Evolutionary conservation across 2,888 invertebrate genomes (phyloP).

Genomic region (Pyrgus malvae): DNA sequence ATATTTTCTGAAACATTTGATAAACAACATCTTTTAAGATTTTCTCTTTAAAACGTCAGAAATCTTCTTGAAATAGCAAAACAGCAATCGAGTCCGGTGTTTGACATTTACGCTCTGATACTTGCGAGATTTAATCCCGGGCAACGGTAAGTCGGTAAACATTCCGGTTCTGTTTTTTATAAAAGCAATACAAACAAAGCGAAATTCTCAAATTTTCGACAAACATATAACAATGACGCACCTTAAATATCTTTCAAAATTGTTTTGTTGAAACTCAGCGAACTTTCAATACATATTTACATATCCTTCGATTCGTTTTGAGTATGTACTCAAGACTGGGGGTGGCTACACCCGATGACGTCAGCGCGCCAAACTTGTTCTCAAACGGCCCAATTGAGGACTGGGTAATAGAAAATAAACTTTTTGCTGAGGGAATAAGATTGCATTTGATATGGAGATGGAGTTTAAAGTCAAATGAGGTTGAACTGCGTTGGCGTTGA

Average conservation of each 20-base stretch:
- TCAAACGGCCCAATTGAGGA: slow-evolving; percentile 1
- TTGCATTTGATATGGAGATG: neutral
- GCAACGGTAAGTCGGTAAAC: neutral
- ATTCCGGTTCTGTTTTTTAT: slow-evolving; percentile 5
- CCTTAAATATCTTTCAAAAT: slow-evolving; percentile 10
- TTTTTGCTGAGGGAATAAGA: slow-evolving; percentile 6
- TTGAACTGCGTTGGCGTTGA: slow-evolving; percentile 31
- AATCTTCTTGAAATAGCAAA: neutral
- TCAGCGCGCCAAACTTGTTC: slow-evolving; percentile 1
- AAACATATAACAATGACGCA: slow-evolving; percentile 10
- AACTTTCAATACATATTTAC: slow-evolving; percentile 10
- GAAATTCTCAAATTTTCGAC: slow-evolving; percentile 11
- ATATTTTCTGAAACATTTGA: too few species aligned
- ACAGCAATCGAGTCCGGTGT: neutral
- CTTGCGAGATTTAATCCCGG: slow-evolving; percentile 8
- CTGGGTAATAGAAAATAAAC: neutral
- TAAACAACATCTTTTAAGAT: too few species aligned
- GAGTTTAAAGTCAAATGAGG: slow-evolving; percentile 7
- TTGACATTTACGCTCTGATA: slow-evolving; percentile 4
- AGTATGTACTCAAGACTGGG: slow-evolving; percentile 6
- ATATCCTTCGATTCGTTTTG: neutral
- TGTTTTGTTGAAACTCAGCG: slow-evolving; percentile 9
- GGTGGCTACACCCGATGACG: slow-evolving; percentile 14
- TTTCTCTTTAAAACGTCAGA: too few species aligned
- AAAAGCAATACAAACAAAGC: slow-evolving; percentile 13